These are phyloP conservation scores for Acanthiza pusilla DNA, from an alignment of 2,797 vertebrate species.

Conservation along the genomic window DNA sequence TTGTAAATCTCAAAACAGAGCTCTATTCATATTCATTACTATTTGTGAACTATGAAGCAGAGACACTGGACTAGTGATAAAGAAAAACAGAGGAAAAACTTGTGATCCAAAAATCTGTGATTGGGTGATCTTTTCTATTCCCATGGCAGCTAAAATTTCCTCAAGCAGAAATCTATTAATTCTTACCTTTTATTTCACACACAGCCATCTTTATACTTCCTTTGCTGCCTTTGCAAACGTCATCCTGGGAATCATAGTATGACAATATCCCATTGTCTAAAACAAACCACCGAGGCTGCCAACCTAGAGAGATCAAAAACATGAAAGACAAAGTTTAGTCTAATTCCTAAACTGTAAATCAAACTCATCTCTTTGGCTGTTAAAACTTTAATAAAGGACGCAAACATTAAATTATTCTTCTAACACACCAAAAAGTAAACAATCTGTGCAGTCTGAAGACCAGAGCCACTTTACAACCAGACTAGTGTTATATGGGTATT, in stretches of 20 bases:
- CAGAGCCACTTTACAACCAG: not conserved
- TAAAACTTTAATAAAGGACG: not conserved
- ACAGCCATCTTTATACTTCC: constrained; percentile 98
- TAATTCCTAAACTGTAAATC: not conserved
- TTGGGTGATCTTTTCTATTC: not conserved
- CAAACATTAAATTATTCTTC: not conserved
- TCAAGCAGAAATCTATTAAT: not conserved
- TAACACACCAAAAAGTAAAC: not conserved
- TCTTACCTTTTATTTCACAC: constrained; percentile 95
- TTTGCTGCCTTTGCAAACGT: constrained; percentile 96
- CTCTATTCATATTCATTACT: not conserved
- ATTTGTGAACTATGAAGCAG: not conserved
- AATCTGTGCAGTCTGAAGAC: not conserved
- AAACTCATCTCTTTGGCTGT: not conserved
- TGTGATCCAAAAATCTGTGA: not conserved
- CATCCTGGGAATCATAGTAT: constrained; percentile 96
- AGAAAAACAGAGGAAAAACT: not conserved
- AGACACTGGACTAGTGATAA: not conserved
- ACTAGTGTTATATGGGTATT: not conserved
- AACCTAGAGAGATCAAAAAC: constrained; percentile 77
- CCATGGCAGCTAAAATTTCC: not conserved
- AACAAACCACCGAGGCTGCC: constrained; percentile 97
- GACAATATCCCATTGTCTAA: constrained; percentile 92
- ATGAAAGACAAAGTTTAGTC: not conserved
- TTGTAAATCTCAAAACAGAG: not conserved